These are phyloP conservation scores for Tribolium freemani DNA, from an alignment of 2,888 invertebrate genomes.

Conservation along the genomic window DNA sequence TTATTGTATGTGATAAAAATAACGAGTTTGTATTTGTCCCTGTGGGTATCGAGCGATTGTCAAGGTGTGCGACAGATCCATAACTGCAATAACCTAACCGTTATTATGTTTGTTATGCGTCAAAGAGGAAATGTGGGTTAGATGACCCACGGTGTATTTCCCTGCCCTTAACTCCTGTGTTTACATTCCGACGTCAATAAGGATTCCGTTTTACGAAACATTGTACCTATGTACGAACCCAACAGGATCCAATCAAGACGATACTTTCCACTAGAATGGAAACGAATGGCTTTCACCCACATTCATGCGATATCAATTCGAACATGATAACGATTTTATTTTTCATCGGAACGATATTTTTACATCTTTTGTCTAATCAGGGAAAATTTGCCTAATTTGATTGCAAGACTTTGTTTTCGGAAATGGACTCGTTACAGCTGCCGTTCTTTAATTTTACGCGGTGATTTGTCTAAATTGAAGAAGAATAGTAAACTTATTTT, in stretches of 20 bases:
- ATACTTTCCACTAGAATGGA: constrained; percentile 20
- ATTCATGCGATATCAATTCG: background rate
- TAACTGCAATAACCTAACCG: constrained; percentile 22
- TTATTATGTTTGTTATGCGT: constrained; percentile 39
- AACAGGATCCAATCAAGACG: constrained; percentile 20
- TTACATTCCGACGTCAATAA: constrained; percentile 29
- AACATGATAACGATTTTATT: background rate
- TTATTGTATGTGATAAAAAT: constrained; percentile 26
- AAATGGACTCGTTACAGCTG: background rate
- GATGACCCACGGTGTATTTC: constrained; percentile 12
- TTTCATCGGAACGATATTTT: background rate
- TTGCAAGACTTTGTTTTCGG: background rate
- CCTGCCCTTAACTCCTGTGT: constrained; percentile 3
- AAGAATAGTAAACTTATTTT: background rate
- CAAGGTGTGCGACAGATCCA: constrained; percentile 18
- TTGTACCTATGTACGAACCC: constrained; percentile 11
- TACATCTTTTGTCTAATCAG: background rate
- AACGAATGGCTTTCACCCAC: background rate
- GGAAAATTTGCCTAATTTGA: background rate
- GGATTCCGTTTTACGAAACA: constrained; percentile 25
- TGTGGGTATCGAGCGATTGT: constrained; percentile 27
- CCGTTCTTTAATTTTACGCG: background rate
- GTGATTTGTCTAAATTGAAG: background rate
- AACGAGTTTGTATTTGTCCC: constrained; percentile 30
- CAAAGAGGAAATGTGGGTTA: constrained; percentile 29